Evolutionary conservation across 2,888 invertebrate genomes (phyloP).

Genomic region (Melitaea athalia): DNA sequence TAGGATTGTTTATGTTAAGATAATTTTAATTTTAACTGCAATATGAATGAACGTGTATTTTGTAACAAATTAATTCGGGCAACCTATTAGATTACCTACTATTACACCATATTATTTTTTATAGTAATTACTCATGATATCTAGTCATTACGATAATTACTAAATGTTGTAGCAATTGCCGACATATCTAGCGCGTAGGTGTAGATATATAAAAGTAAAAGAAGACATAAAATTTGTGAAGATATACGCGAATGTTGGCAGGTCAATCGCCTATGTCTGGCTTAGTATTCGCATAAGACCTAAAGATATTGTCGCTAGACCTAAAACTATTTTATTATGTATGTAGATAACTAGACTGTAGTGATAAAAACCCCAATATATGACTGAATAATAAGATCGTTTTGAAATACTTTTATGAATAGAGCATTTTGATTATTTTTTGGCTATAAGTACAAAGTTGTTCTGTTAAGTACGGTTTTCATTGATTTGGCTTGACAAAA

Average conservation of each 20-base stretch:
- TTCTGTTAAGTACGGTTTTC: too few relatives aligned
- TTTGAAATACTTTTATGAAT: not conserved
- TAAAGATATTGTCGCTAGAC: not conserved
- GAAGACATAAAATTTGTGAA: not conserved
- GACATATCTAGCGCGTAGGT: not conserved
- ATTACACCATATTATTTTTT: too few relatives aligned
- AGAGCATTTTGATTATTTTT: not conserved
- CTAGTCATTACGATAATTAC: too few relatives aligned
- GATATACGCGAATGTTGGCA: not conserved
- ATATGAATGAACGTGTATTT: too few relatives aligned
- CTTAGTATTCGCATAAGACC: not conserved
- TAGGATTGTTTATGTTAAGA: too few relatives aligned
- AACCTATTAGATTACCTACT: too few relatives aligned
- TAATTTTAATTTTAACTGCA: too few relatives aligned
- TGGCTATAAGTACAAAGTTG: too few relatives aligned
- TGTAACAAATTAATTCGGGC: too few relatives aligned
- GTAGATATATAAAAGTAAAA: not conserved
- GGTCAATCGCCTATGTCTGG: slow-evolving; percentile 6
- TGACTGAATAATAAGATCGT: not conserved
- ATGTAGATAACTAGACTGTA: not conserved
- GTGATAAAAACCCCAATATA: not conserved
- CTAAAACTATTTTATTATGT: slow-evolving; percentile 9
- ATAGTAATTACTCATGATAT: too few relatives aligned
- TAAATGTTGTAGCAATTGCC: too few relatives aligned
- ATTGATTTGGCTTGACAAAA: too few relatives aligned